phyloP scores from a whole-genome alignment of 2,888 invertebrate species.

The Augiades crinisus region DNA sequence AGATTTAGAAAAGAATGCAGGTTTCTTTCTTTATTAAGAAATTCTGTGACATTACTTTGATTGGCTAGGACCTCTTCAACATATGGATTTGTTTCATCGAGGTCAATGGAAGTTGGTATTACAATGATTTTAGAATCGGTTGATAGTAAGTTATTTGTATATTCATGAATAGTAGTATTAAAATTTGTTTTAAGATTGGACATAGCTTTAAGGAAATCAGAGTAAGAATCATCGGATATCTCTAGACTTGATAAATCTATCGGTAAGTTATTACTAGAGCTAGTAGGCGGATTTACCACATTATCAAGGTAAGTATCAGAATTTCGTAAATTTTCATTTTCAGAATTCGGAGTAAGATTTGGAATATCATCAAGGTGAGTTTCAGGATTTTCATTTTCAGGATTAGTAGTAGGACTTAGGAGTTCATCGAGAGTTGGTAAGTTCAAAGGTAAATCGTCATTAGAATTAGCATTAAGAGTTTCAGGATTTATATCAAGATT shows the following conservation, averaged over 20 bases:
- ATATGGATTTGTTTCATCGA: conserved; percentile 15
- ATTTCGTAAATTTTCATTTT: background rate
- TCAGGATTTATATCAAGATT: background rate
- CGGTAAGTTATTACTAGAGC: background rate
- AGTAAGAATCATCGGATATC: conserved; percentile 2
- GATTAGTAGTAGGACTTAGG: too few relatives aligned
- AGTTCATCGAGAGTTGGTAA: too few relatives aligned
- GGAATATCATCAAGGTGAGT: background rate
- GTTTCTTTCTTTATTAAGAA: conserved; percentile 12
- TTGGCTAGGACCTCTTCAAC: background rate
- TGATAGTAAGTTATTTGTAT: conserved; percentile 4
- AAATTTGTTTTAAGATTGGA: background rate
- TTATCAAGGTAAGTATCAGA: background rate
- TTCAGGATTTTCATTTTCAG: too few relatives aligned
- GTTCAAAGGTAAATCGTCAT: background rate
- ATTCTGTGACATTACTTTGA: background rate
- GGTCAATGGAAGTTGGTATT: conserved; percentile 14
- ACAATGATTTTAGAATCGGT: conserved; percentile 2
- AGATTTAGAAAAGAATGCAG: conserved; percentile 2
- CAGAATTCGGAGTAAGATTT: background rate
- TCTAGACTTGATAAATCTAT: background rate
- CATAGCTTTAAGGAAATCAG: conserved; percentile 15
- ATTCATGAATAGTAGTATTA: conserved; percentile 10
- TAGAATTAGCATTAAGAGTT: background rate
- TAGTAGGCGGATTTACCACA: background rate